Percentiles rank a stretch among this genome's conserved stretches.
phyloP scores from a whole-genome alignment of 2,113 vertebrate species.

The Thunnus thynnus region DNA sequence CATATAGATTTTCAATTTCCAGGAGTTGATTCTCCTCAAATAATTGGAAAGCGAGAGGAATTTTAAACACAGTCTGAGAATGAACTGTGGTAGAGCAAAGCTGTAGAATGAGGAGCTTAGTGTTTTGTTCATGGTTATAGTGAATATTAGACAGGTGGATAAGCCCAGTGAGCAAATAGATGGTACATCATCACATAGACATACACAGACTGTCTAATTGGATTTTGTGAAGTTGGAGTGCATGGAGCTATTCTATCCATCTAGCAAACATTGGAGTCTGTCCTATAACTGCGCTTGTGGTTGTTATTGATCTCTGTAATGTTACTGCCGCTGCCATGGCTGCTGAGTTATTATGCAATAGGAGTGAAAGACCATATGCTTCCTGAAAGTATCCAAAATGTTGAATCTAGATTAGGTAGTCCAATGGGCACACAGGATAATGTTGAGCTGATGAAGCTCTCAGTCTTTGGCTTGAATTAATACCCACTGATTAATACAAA shows the following conservation, averaged over 20 bases:
- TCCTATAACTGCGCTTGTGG: constrained; percentile 45
- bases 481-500: constrained; percentile 6
- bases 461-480: constrained; percentile 19
- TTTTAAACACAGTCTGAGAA: constrained; percentile 28
- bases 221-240: constrained; percentile 57
- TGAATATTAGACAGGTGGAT: constrained; percentile 40
- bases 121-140: constrained; percentile 39
- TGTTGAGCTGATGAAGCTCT: constrained; percentile 26
- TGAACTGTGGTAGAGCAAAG: not conserved
- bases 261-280: constrained; percentile 48
- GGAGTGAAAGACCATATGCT: constrained; percentile 54
- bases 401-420: constrained; percentile 34
- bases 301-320: constrained; percentile 73
- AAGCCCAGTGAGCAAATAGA: constrained; percentile 26
- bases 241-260: constrained; percentile 50
- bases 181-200: constrained; percentile 52
- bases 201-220: constrained; percentile 59
- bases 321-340: constrained; percentile 43
- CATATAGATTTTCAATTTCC: constrained; percentile 67
- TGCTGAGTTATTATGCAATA: constrained; percentile 63
- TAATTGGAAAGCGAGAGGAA: constrained; percentile 43
- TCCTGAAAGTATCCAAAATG: constrained; percentile 45
- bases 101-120: constrained; percentile 10
- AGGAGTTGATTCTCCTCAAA: constrained; percentile 55
- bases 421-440: constrained; percentile 14